A percentile compares a stretch with the other conserved stretches of the same genome.
phyloP scores from a whole-genome alignment of 2,113 vertebrate genomes.

The Aegithalos caudatus region DNA sequence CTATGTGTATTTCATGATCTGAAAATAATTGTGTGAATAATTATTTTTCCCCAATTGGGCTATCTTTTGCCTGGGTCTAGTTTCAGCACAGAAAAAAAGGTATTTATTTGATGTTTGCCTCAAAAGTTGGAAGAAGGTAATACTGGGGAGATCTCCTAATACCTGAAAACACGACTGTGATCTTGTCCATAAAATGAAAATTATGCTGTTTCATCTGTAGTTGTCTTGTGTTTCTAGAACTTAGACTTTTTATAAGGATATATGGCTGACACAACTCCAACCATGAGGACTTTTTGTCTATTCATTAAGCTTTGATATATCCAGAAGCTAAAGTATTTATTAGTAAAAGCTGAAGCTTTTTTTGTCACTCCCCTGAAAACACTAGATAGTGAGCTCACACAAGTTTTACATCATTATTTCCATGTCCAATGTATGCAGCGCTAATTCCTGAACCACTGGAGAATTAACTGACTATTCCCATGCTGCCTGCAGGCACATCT shows the following conservation, averaged over 20 bases:
- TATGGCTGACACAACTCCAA: background rate
- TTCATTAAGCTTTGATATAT: background rate
- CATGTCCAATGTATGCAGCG: background rate
- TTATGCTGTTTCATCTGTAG: background rate
- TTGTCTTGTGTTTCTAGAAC: background rate
- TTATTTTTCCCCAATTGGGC: background rate
- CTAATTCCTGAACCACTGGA: background rate
- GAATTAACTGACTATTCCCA: background rate
- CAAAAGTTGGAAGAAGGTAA: background rate
- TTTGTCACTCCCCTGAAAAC: background rate
- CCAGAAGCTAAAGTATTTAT: background rate
- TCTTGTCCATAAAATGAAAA: background rate
- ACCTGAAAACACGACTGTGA: background rate
- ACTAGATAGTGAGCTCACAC: background rate
- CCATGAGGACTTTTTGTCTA: background rate
- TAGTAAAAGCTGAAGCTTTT: background rate
- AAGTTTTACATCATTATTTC: background rate
- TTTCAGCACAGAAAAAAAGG: background rate
- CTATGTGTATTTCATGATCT: background rate
- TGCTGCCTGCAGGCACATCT: background rate
- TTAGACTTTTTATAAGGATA: background rate
- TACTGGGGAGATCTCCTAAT: background rate
- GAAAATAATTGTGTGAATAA: background rate
- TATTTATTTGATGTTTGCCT: background rate
- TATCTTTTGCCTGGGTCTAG: background rate